Evolutionary conservation across 2,113 vertebrate genomes (phyloP).

Genomic region (Chinchilla lanigera): DNA sequence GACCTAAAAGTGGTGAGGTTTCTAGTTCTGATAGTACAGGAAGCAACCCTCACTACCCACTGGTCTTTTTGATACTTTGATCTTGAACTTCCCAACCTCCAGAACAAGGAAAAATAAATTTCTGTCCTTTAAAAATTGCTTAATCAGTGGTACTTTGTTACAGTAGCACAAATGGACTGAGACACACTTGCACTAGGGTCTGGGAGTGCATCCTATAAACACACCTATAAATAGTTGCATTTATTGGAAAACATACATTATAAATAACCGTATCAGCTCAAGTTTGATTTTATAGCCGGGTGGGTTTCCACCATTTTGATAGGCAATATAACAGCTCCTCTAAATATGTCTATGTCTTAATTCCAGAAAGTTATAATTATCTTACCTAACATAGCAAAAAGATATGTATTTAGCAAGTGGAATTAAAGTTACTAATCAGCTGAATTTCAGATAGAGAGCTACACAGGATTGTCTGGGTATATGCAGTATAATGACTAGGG

Average conservation of each 20-base stretch:
- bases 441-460: not conserved
- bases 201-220: not conserved
- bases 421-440: not conserved
- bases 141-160: not conserved
- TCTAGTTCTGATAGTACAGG: not conserved
- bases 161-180: not conserved
- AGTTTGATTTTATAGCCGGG: not conserved
- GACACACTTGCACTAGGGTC: not conserved
- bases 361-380: not conserved
- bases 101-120: not conserved
- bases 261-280: not conserved
- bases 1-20: not conserved
- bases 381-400: not conserved
- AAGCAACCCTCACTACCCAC: not conserved
- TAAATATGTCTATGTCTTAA: not conserved
- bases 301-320: not conserved
- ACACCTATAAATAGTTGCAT: not conserved
- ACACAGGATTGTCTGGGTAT: not conserved
- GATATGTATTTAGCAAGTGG: not conserved
- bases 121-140: not conserved
- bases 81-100: not conserved
- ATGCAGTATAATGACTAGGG: not conserved
- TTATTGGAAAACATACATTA: not conserved
- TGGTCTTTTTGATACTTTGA: not conserved
- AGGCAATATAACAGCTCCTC: not conserved